Evolutionary conservation across 2,797 vertebrate genomes (phyloP).

Genomic region (Molossus alvarezi): DNA sequence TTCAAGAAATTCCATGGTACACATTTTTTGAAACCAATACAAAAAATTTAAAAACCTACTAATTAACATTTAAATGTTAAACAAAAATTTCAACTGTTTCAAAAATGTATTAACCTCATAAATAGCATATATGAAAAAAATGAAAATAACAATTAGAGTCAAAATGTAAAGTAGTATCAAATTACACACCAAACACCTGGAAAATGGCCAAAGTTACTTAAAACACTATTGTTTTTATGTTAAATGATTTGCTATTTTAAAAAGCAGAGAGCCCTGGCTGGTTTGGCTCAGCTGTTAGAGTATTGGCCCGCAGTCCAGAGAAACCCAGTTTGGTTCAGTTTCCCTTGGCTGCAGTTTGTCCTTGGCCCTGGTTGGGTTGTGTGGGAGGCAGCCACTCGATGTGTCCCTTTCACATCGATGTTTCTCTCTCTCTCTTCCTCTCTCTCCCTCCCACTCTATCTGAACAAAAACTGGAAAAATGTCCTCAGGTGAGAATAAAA

Average conservation of each 20-base stretch:
- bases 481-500: no score
- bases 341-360: no score
- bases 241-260: not conserved
- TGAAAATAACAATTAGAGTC: not conserved
- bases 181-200: not conserved
- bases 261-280: no score
- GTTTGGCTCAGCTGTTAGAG: no score
- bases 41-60: not conserved
- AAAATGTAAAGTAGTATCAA: not conserved
- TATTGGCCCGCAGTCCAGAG: no score
- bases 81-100: not conserved
- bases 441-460: no score
- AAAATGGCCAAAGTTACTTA: not conserved
- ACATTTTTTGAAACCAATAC: not conserved
- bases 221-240: not conserved
- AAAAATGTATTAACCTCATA: constrained; percentile 3
- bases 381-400: no score
- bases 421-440: no score
- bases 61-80: constrained; percentile 32
- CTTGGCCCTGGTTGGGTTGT: no score
- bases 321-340: no score
- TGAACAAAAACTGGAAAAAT: no score
- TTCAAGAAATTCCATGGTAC: not conserved
- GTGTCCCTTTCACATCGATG: no score
- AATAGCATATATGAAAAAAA: not conserved